Evolutionary conservation across 2,888 invertebrate genomes (phyloP).

Genomic region (Zygothrica quintamaculata): DNA sequence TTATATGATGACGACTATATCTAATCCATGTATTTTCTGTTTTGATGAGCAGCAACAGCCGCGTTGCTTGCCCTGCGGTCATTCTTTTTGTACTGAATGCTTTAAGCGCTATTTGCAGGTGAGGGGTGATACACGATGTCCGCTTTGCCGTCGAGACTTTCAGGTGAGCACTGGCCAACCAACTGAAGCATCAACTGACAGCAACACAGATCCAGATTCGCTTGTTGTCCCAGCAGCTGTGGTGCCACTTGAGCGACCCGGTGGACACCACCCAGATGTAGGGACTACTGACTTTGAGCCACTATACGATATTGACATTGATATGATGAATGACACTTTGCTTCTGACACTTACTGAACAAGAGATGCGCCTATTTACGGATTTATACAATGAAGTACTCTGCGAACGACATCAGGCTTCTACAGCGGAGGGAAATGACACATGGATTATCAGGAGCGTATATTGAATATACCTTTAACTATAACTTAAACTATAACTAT

Average conservation of each 20-base stretch:
- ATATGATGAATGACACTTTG: constrained; percentile 46
- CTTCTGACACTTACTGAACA: constrained; percentile 59
- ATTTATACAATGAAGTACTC: constrained; percentile 41
- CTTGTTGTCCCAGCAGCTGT: constrained; percentile 39
- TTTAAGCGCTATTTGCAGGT: constrained; percentile 48
- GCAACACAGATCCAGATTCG: constrained; percentile 40
- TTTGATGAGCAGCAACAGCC: constrained; percentile 58
- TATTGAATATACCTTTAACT: constrained; percentile 21
- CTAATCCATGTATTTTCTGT: constrained; percentile 60
- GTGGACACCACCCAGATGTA: too few species aligned
- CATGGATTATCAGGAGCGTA: constrained; percentile 15
- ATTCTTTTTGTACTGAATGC: constrained; percentile 58
- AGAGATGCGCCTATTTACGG: constrained; percentile 54
- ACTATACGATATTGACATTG: constrained; percentile 35
- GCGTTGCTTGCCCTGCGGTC: constrained; percentile 47
- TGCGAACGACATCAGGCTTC: constrained; percentile 20
- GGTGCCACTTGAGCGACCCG: background rate
- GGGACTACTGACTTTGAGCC: constrained; percentile 12
- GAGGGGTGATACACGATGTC: constrained; percentile 52
- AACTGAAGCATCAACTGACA: constrained; percentile 36
- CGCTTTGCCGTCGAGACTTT: constrained; percentile 57
- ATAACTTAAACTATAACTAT: too few species aligned
- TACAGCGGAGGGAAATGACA: constrained; percentile 2
- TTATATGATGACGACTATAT: constrained; percentile 29
- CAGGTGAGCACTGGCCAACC: constrained; percentile 34